These are phyloP conservation scores for Microtus richardsoni DNA, from an alignment of 2,113 vertebrate genomes.

Conservation along the genomic window DNA sequence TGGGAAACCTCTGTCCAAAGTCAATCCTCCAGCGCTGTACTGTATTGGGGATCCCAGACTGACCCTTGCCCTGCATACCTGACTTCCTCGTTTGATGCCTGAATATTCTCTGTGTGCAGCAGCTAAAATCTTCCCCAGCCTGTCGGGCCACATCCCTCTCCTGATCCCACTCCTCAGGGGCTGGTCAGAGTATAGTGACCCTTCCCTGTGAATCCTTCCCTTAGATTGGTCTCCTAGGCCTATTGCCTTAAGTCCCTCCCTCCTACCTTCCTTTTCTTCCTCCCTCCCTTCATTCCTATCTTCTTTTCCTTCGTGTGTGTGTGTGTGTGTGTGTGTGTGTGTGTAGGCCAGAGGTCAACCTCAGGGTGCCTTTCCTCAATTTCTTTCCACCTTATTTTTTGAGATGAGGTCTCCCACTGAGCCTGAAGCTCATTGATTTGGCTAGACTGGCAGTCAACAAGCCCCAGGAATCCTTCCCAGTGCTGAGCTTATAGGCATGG, in stretches of 20 bases:
- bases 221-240: rapidly evolving
- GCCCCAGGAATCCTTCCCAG: background rate
- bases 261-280: too few relatives aligned
- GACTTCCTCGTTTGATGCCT: background rate
- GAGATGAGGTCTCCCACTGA: background rate
- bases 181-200: rapidly evolving
- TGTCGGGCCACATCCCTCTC: rapidly evolving
- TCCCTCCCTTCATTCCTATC: background rate
- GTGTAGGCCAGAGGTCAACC: too few relatives aligned
- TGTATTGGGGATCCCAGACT: background rate
- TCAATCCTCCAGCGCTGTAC: background rate
- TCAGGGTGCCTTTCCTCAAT: background rate
- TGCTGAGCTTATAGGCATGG: background rate
- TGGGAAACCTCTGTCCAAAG: too few relatives aligned
- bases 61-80: background rate
- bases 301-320: background rate
- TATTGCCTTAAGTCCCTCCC: background rate
- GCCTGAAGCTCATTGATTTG: background rate
- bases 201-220: background rate
- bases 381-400: background rate
- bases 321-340: background rate
- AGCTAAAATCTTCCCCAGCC: background rate
- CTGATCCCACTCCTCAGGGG: background rate
- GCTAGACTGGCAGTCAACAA: too few relatives aligned
- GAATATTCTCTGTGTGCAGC: background rate